Percentiles rank a stretch among this genome's conserved stretches.
phyloP scores from a whole-genome alignment of 2,113 vertebrate genomes.

The Oceanodroma tethys region DNA sequence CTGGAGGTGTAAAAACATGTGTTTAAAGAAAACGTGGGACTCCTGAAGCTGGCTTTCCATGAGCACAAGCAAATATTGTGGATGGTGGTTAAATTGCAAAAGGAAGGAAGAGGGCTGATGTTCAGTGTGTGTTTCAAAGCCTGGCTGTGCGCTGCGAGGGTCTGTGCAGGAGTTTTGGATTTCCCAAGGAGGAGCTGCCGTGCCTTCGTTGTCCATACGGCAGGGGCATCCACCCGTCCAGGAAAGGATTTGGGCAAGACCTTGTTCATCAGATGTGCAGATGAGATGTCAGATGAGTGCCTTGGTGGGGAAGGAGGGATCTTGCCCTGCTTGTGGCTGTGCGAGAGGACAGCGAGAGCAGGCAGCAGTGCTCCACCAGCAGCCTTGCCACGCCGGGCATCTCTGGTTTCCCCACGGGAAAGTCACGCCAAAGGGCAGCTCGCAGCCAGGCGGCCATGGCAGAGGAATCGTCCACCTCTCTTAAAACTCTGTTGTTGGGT shows the following conservation, averaged over 20 bases:
- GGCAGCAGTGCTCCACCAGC: background rate
- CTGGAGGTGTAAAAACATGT: background rate
- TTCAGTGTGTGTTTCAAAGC: background rate
- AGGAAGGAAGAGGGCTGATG: background rate
- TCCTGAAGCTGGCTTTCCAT: background rate
- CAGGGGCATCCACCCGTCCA: background rate
- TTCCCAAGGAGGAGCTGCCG: background rate
- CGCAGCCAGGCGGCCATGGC: background rate
- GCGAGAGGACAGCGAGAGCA: background rate
- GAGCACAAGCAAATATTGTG: rapidly evolving
- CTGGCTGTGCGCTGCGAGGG: rapidly evolving
- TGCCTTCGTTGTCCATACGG: rapidly evolving
- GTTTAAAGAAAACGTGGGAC: background rate
- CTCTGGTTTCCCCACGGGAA: background rate
- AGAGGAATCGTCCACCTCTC: background rate
- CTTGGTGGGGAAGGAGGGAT: background rate
- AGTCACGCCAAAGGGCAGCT: background rate
- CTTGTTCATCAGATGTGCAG: rapidly evolving
- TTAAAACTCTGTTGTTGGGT: background rate
- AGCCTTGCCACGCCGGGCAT: rapidly evolving
- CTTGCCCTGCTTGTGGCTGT: rapidly evolving
- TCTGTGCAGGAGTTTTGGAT: background rate
- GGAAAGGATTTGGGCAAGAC: background rate
- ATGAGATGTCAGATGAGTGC: background rate
- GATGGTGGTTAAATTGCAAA: background rate